Base-by-base conservation (phyloP, 1,140 invertebrate species). In the Drosophila serrata region DNA sequence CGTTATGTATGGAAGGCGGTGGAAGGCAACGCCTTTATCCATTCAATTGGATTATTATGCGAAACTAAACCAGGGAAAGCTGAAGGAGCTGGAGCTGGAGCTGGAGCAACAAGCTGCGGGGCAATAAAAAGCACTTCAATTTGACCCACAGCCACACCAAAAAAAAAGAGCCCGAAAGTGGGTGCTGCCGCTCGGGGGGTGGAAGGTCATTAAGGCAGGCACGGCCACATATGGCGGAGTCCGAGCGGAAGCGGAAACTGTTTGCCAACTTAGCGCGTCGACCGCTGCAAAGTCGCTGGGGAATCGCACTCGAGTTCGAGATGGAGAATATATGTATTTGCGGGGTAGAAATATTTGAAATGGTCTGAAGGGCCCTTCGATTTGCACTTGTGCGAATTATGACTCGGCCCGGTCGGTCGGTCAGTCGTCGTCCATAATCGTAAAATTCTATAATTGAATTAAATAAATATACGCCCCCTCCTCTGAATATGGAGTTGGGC, bases 381-480 rank as follows among this genome's bases (percentile, higher is more conserved):
- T 82, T 87, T 82, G 84, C 84, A 87, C 84, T 87, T 87, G 84
- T 80, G 80, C 84, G 84, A 88, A 81, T 88, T 88, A 88, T 88
- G 81, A 88, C 80, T 85, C 67, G 76, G 51, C 63, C 48, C 35
- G 59, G 59, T 37, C 76, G 60, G 65, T 53, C 76, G 64, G 65
- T 46, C 62, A 48, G 73, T 65, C 37, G 62, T 55, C 37, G 58
- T 39, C 78, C 65, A 81, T 90, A 90, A 90, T 90, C 85, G 74
- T 90, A 90, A 90, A 90, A 90, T 90, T 90, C 85, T 79, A 90
- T 90, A 90, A 90, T 90, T 90, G 85, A 90, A 90, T 90, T 90
- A 90, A 90, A 90, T 90, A 90, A 90, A 90, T 90, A 90, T 42
- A 37, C 57, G 29, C 67, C 72, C 22, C 7, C 22, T 46, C 2